Percentiles rank a stretch among this genome's conserved stretches.
phyloP scores from a whole-genome alignment of 2,888 invertebrate genomes.

The Anarsia innoxiella region DNA sequence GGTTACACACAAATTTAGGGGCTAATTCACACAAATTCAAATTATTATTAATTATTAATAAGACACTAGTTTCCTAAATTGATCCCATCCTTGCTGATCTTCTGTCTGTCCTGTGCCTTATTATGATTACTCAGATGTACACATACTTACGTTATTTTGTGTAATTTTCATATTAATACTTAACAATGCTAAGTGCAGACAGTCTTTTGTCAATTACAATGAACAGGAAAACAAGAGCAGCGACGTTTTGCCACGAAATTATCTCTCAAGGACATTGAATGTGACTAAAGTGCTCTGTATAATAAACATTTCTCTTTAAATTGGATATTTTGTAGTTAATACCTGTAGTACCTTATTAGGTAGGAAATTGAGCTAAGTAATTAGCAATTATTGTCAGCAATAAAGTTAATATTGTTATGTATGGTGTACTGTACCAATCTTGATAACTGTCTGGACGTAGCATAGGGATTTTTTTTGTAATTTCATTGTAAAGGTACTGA shows the following conservation, averaged over 20 bases:
- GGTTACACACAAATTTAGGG: too few relatives aligned
- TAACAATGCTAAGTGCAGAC: conserved; percentile 53
- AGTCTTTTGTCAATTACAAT: conserved; percentile 44
- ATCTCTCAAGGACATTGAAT: conserved; percentile 29
- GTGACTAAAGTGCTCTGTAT: conserved; percentile 6
- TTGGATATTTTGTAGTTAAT: conserved; percentile 5
- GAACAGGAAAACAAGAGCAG: conserved; percentile 43
- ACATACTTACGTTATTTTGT: conserved; percentile 11
- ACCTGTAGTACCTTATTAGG: conserved; percentile 18
- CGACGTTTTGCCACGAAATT: conserved; percentile 32
- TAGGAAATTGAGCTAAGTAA: conserved; percentile 7
- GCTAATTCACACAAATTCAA: too few relatives aligned
- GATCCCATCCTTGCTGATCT: too few relatives aligned
- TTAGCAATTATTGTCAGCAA: conserved; percentile 13
- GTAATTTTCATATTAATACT: conserved; percentile 8
- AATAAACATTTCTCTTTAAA: conserved; percentile 9
- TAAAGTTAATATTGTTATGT: too few relatives aligned
- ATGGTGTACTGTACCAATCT: conserved; percentile 25
- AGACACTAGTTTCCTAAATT: too few relatives aligned
- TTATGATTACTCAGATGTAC: conserved; percentile 8
- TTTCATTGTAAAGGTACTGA: conserved; percentile 40
- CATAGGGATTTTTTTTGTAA: conserved; percentile 45
- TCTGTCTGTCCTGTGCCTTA: too few relatives aligned
- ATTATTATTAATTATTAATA: too few relatives aligned
- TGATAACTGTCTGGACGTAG: conserved; percentile 52